phyloP scores from a whole-genome alignment of 2,113 vertebrate species.

The Struthidea cinerea region DNA sequence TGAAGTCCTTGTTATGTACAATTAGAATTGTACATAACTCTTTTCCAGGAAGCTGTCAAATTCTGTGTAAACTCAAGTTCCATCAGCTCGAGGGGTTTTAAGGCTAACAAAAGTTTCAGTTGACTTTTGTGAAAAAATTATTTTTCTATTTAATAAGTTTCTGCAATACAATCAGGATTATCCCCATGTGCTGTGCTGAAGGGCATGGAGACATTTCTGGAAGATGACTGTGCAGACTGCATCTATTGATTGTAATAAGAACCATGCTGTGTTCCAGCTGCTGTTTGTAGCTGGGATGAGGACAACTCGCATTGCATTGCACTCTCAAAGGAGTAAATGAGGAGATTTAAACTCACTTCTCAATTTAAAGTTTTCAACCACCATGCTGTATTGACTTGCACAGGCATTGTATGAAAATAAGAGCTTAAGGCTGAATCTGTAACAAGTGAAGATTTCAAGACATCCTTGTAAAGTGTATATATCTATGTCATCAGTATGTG shows the following conservation, averaged over 20 bases:
- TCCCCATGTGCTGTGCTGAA: neutral
- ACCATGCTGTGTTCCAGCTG: neutral
- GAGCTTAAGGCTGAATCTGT: neutral
- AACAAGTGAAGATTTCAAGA: neutral
- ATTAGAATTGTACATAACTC: neutral
- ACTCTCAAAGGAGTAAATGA: neutral
- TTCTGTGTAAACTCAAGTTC: neutral
- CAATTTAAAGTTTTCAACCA: neutral
- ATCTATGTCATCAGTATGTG: neutral
- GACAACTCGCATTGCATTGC: neutral
- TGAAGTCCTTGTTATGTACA: neutral
- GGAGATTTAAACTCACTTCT: neutral
- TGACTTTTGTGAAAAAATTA: neutral
- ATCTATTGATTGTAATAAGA: conserved; percentile 1
- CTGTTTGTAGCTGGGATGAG: neutral
- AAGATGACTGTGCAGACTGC: neutral
- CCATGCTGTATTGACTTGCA: neutral
- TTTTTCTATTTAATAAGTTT: neutral
- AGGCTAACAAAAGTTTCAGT: neutral
- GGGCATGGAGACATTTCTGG: neutral
- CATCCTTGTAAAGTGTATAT: rapidly evolving
- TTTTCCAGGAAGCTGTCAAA: neutral
- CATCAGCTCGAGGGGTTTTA: neutral
- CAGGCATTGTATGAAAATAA: neutral
- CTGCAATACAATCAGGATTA: neutral